A percentile compares a stretch with the other conserved stretches of the same genome.
Evolutionary conservation across 2,797 vertebrate genomes (phyloP).

Genomic region (Xenops minutus): DNA sequence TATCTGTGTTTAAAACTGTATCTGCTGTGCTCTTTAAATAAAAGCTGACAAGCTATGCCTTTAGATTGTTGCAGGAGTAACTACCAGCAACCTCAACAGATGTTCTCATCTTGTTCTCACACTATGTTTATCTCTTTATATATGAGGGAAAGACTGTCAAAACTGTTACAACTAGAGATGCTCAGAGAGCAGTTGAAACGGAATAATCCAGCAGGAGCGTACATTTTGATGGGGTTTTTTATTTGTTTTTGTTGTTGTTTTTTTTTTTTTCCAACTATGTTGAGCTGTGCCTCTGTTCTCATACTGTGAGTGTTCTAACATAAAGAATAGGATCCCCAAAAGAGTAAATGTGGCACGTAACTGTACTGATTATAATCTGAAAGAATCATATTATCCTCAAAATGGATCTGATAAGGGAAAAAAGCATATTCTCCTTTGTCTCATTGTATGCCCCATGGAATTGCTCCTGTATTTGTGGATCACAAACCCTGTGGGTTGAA

Average conservation of each 20-base stretch:
- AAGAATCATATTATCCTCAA: not conserved
- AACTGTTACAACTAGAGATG: not conserved
- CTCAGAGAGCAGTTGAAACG: not conserved
- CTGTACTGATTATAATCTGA: not conserved
- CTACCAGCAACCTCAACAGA: not conserved
- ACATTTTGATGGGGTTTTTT: not conserved
- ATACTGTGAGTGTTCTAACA: not conserved
- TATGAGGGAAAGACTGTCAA: not conserved
- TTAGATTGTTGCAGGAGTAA: not conserved
- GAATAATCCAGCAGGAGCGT: not conserved
- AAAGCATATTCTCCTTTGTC: not conserved
- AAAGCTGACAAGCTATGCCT: slow-evolving; percentile 1
- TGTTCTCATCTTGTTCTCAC: not conserved
- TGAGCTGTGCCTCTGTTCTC: not conserved
- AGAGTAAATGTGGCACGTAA: not conserved
- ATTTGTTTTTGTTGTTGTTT: not conserved
- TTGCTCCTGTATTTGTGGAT: not conserved
- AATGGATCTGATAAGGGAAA: rapidly evolving
- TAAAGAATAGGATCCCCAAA: not conserved
- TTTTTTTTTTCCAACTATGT: not conserved
- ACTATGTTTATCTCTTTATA: not conserved
- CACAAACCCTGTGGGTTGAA: rapidly evolving
- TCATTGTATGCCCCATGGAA: not conserved
- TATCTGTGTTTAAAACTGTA: slow-evolving; percentile 1
- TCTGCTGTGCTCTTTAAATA: slow-evolving; percentile 19